Evolutionary conservation across 1,140 invertebrate species (phyloP).

Genomic region (Lepidurus couesii): DNA sequence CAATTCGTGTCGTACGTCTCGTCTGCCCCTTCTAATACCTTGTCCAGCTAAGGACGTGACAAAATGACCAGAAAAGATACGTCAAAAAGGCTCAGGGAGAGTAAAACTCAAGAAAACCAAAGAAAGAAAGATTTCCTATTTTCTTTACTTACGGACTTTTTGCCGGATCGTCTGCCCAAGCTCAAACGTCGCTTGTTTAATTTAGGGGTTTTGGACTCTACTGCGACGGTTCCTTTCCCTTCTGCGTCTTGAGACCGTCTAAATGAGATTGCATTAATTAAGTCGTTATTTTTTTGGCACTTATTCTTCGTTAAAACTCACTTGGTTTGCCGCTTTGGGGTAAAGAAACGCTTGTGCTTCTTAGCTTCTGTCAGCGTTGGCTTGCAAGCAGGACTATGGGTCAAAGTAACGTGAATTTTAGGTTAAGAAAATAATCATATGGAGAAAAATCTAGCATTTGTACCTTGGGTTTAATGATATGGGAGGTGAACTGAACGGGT

Average conservation of each 20-base stretch:
- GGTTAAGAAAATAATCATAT: neutral
- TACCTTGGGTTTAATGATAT: constrained; percentile 42
- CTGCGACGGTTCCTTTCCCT: neutral
- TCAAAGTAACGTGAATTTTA: too few relatives aligned
- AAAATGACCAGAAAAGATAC: neutral
- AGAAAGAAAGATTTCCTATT: neutral
- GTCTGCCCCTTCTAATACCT: constrained; percentile 16
- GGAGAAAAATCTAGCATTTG: neutral
- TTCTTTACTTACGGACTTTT: constrained; percentile 29
- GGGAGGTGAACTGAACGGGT: constrained; percentile 36
- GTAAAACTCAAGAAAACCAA: neutral
- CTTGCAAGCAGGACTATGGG: neutral
- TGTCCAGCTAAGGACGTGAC: neutral
- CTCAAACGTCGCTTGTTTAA: constrained; percentile 29
- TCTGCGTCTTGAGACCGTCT: neutral
- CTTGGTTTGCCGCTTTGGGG: constrained; percentile 2
- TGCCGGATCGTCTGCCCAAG: constrained; percentile 28
- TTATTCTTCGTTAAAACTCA: neutral
- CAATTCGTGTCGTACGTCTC: constrained; percentile 16
- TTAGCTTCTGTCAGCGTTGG: neutral
- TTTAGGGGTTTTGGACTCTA: constrained; percentile 29
- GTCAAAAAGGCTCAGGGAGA: neutral
- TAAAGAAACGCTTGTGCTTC: neutral
- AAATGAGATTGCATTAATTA: neutral
- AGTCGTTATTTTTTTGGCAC: too few relatives aligned